Conservation (phyloP, 2,888 invertebrate genomes). For the Eilema sororculum region DNA sequence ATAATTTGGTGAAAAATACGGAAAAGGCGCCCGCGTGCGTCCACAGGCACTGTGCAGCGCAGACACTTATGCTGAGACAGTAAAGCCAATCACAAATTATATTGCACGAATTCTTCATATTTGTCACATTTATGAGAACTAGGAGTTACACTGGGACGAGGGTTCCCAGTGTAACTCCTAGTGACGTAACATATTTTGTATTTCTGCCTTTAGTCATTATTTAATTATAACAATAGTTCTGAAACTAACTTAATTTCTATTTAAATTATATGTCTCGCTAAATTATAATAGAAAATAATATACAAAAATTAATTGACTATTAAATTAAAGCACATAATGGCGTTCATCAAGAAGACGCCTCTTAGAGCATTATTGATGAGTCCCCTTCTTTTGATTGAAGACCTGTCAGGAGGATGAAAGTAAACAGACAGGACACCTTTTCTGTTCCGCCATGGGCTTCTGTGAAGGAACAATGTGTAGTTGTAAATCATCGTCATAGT, state of each 20-base stretch:
- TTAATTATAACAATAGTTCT: too few relatives aligned
- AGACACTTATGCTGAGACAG: too few relatives aligned
- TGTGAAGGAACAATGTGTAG: slow-evolving; percentile 1
- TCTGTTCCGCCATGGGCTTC: neutral
- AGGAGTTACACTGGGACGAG: too few relatives aligned
- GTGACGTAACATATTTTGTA: neutral
- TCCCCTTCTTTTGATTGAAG: slow-evolving; percentile 1
- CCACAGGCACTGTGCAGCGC: too few relatives aligned
- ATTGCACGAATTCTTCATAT: neutral
- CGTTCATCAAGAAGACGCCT: neutral
- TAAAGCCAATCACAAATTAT: neutral
- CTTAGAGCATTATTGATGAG: neutral
- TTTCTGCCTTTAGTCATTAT: neutral
- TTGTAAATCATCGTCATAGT: slow-evolving; percentile 1
- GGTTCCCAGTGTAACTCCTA: too few relatives aligned
- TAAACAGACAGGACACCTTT: neutral
- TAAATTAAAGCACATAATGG: neutral
- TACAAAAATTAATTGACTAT: slow-evolving; percentile 13
- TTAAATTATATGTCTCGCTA: too few relatives aligned
- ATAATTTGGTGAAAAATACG: too few relatives aligned
- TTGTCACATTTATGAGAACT: neutral
- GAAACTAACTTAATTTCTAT: too few relatives aligned
- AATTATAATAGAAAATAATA: slow-evolving; percentile 21
- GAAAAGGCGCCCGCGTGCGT: too few relatives aligned
- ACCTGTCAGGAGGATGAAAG: neutral